phyloP scores from a whole-genome alignment of 2,113 vertebrate genomes.

The Dipodomys ordii region DNA sequence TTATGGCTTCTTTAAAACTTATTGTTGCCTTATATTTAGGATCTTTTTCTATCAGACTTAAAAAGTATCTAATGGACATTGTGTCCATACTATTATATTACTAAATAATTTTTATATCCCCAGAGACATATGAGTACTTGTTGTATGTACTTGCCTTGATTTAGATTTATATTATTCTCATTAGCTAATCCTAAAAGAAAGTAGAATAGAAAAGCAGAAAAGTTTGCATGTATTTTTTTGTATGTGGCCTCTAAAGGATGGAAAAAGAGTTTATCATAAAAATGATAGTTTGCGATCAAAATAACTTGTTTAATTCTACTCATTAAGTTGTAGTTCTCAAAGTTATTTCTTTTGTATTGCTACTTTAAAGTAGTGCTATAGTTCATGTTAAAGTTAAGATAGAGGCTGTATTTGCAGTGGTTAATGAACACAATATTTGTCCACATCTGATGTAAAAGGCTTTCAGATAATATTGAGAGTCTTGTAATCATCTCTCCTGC shows the following conservation, averaged over 20 bases:
- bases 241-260: slow-evolving; percentile 27
- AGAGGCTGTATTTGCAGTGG: not conserved
- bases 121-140: not conserved
- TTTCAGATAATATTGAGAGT: slow-evolving; percentile 30
- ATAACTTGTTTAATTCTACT: slow-evolving; percentile 22
- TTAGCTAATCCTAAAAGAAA: slow-evolving; percentile 45
- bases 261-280: slow-evolving; percentile 51
- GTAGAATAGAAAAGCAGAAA: slow-evolving; percentile 2
- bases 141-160: slow-evolving; percentile 41
- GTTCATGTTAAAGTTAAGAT: not conserved
- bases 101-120: slow-evolving; percentile 20
- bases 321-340: slow-evolving; percentile 12
- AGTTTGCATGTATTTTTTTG: slow-evolving; percentile 45
- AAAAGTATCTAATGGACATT: slow-evolving; percentile 7
- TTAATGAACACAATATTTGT: slow-evolving; percentile 40
- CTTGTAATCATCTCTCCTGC: slow-evolving; percentile 36
- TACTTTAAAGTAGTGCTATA: not conserved
- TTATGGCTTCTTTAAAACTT: not conserved
- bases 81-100: not conserved
- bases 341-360: slow-evolving; percentile 28
- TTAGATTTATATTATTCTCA: slow-evolving; percentile 47
- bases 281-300: slow-evolving; percentile 54
- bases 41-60: slow-evolving; percentile 12
- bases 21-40: slow-evolving; percentile 1
- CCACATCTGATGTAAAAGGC: not conserved